A percentile compares a stretch with the other conserved stretches of the same genome.
These are phyloP conservation scores for Scophthalmus maximus DNA, from an alignment of 2,113 vertebrate species.

Conservation along the genomic window DNA sequence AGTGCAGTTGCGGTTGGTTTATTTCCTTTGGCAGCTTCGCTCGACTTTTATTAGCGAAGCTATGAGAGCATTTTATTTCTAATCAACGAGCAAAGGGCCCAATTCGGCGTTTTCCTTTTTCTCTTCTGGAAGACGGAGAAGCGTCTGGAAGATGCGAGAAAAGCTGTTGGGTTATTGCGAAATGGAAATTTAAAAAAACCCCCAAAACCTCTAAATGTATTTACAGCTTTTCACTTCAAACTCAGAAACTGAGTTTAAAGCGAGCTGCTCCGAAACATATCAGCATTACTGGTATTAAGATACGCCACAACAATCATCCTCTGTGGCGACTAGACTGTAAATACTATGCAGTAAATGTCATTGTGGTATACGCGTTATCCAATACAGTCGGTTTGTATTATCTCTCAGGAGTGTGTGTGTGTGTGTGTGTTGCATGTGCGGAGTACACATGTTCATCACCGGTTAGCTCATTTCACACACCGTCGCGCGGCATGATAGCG, in stretches of 20 bases:
- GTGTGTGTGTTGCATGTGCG: constrained; percentile 17
- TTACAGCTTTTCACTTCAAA: too few species aligned
- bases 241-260: too few species aligned
- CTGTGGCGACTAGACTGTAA: neutral
- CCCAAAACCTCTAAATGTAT: too few species aligned
- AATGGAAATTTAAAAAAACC: too few species aligned
- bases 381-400: neutral
- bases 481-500: constrained; percentile 45
- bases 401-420: neutral
- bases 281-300: too few species aligned
- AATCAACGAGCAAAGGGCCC: neutral
- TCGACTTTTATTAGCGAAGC: neutral
- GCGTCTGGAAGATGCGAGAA: too few species aligned
- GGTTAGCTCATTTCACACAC: constrained; percentile 53
- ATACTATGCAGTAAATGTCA: neutral
- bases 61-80: neutral
- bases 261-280: too few species aligned
- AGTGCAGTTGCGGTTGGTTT: too few species aligned
- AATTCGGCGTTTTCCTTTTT: too few species aligned
- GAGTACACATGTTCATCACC: constrained; percentile 27
- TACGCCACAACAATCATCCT: neutral
- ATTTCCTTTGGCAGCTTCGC: too few species aligned
- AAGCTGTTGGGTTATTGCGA: too few species aligned
- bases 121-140: too few species aligned
- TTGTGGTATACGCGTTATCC: neutral